Conservation (phyloP, 2,113 vertebrate genomes). For the Oceanodroma tethys region DNA sequence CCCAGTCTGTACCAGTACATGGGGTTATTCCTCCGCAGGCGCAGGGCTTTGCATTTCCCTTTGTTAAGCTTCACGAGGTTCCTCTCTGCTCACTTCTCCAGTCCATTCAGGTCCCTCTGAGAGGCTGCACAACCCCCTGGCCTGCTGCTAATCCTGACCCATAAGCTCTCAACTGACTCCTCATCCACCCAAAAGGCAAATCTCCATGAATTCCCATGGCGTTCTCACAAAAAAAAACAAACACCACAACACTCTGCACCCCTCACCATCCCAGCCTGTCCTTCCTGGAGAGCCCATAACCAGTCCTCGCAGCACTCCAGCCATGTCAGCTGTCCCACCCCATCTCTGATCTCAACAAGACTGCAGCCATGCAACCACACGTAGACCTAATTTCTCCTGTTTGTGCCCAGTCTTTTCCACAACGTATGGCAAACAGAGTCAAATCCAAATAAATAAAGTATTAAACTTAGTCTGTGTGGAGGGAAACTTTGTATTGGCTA, state of each 20-base stretch:
- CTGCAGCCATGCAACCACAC: accelerated
- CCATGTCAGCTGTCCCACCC: not conserved
- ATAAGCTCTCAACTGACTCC: not conserved
- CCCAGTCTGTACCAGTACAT: not conserved
- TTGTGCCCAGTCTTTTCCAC: not conserved
- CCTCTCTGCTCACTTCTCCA: not conserved
- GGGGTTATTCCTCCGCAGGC: not conserved
- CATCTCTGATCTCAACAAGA: not conserved
- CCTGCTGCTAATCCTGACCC: not conserved
- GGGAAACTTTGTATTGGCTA: not conserved
- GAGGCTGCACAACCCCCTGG: not conserved
- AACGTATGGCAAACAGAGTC: not conserved
- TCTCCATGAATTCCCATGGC: accelerated
- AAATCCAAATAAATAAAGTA: not conserved
- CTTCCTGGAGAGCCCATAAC: not conserved
- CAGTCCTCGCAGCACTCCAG: not conserved
- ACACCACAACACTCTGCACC: not conserved
- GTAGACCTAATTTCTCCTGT: not conserved
- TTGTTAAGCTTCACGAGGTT: not conserved
- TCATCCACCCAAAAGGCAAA: not conserved
- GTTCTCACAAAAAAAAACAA: not conserved
- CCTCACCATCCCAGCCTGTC: not conserved
- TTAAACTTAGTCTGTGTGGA: not conserved
- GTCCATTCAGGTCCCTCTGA: not conserved
- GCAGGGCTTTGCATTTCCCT: not conserved